These are phyloP conservation scores for Eleginops maclovinus DNA, from an alignment of 2,113 vertebrate species.

Conservation along the genomic window DNA sequence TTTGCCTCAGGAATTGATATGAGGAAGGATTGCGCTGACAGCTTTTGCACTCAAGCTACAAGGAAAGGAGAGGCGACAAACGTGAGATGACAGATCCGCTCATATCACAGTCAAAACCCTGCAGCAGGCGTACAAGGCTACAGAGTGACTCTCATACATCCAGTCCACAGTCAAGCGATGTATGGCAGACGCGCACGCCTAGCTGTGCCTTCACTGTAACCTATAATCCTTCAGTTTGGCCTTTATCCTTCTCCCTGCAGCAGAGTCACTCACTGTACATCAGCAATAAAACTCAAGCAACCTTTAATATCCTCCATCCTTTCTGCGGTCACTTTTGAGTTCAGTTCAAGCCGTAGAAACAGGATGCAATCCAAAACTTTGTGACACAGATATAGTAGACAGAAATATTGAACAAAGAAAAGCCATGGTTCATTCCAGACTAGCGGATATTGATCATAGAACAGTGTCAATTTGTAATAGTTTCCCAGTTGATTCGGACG, in stretches of 20 bases:
- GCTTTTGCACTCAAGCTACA: neutral
- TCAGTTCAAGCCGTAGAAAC: slow-evolving; percentile 8
- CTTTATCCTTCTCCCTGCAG: slow-evolving; percentile 10
- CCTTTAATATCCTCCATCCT: slow-evolving; percentile 12
- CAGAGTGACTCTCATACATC: neutral
- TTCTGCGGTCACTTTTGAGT: neutral
- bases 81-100: slow-evolving; percentile 12
- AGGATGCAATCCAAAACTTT: slow-evolving; percentile 14
- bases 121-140: neutral
- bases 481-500: neutral
- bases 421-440: neutral
- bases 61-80: neutral
- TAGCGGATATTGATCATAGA: neutral
- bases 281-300: slow-evolving; percentile 15
- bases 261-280: slow-evolving; percentile 4
- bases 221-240: slow-evolving; percentile 7
- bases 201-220: neutral
- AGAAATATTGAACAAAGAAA: neutral
- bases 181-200: neutral
- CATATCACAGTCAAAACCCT: slow-evolving; percentile 3
- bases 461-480: neutral
- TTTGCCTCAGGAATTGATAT: neutral
- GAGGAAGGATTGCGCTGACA: slow-evolving; percentile 7
- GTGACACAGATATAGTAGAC: neutral
- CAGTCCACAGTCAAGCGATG: neutral